A percentile compares a stretch with the other conserved stretches of the same genome.
Evolutionary conservation across 2,888 invertebrate species (phyloP).

Genomic region (Meganola albula): DNA sequence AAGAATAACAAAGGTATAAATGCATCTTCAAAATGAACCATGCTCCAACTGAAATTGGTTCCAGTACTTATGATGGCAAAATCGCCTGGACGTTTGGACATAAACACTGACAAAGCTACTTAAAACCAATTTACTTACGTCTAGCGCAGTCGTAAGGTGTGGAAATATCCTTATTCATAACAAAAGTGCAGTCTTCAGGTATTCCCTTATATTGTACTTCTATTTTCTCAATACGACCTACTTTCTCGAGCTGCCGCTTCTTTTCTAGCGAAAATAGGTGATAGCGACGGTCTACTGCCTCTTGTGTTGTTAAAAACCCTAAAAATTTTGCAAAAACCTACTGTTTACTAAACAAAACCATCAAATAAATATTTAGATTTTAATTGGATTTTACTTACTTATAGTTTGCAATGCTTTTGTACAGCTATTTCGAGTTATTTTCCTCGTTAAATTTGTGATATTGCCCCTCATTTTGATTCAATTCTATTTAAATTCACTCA

Average conservation of each 20-base stretch:
- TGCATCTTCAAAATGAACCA: no score
- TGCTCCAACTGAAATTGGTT: no score
- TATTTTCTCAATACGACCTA: conserved; percentile 95
- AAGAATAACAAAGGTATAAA: no score
- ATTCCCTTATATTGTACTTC: conserved; percentile 87
- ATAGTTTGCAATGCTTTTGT: conserved; percentile 29
- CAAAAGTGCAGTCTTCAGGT: conserved; percentile 83
- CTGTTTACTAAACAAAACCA: no score
- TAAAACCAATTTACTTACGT: conserved; percentile 79
- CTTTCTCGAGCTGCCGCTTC: conserved; percentile 81
- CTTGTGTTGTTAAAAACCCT: conserved; percentile 72
- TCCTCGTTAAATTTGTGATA: conserved; percentile 38
- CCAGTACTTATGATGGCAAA: no score
- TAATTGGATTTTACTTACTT: conserved; percentile 32
- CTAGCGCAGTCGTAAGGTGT: conserved; percentile 95
- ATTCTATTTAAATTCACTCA: conserved; percentile 8
- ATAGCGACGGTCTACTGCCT: conserved; percentile 77
- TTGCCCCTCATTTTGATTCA: conserved; percentile 50
- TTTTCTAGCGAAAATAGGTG: conserved; percentile 87
- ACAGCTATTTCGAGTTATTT: conserved; percentile 34
- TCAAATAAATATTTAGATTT: no score
- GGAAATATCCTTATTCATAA: conserved; percentile 95
- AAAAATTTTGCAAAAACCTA: conserved; percentile 20
- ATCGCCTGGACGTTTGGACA: no score
- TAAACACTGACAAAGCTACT: no score